Percentiles rank a stretch among this genome's conserved stretches.
Evolutionary conservation across 2,888 invertebrate species (phyloP).

Genomic region (Hirtodrosophila histrioides): DNA sequence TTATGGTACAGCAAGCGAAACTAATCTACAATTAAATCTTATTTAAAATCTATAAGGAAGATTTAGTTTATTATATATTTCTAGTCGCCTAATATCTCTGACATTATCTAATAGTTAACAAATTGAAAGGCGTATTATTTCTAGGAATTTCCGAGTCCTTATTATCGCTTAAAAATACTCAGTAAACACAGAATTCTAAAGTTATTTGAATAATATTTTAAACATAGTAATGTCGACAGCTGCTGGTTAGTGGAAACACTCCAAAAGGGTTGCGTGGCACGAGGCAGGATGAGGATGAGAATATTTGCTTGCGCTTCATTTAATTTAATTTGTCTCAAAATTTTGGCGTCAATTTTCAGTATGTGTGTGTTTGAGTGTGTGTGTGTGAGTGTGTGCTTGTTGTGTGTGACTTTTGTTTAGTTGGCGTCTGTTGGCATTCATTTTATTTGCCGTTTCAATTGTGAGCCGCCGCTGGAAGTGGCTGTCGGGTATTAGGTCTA

Average conservation of each 20-base stretch:
- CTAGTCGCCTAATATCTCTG: no score
- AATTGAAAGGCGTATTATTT: no score
- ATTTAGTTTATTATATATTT: no score
- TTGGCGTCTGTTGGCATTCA: constrained; percentile 44
- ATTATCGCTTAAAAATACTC: no score
- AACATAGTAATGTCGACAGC: no score
- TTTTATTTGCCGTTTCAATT: constrained; percentile 77
- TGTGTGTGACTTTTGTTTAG: constrained; percentile 38
- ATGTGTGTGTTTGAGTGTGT: constrained; percentile 5
- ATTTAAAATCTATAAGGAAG: no score
- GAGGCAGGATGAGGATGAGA: constrained; percentile 13
- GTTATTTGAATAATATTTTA: no score
- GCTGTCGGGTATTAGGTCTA: constrained; percentile 78
- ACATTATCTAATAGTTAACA: no score
- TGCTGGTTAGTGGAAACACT: constrained; percentile 16
- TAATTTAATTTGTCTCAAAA: constrained; percentile 78
- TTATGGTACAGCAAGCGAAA: no score
- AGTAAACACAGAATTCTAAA: no score
- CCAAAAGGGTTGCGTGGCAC: constrained; percentile 33
- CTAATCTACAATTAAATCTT: no score
- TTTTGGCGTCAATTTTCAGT: constrained; percentile 64
- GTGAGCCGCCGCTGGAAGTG: constrained; percentile 68
- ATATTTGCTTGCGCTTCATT: constrained; percentile 74
- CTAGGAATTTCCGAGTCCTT: no score
- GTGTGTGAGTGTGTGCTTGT: constrained; percentile 20